Evolutionary conservation across 2,113 vertebrate species (phyloP).

Genomic region (Petroica traversi): DNA sequence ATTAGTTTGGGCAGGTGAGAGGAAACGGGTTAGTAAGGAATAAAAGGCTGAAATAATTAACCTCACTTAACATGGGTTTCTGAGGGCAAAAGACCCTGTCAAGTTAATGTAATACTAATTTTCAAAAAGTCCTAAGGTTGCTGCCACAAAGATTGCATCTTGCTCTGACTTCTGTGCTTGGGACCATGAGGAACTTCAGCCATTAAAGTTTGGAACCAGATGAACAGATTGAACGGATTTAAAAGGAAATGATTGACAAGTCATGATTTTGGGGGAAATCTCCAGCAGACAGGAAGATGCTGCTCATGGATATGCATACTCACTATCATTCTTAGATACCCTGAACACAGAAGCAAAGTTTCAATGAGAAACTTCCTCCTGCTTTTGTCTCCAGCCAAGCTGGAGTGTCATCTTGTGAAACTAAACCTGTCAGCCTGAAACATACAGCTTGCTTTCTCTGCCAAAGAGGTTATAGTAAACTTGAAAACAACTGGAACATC

Average conservation of each 20-base stretch:
- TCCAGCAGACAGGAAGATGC: not conserved
- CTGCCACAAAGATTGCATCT: not conserved
- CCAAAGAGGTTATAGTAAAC: constrained; percentile 13
- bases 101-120: not conserved
- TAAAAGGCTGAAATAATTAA: constrained; percentile 12
- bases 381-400: not conserved
- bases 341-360: not conserved
- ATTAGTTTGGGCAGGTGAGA: not conserved
- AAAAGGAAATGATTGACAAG: not conserved
- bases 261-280: not conserved
- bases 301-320: not conserved
- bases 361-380: not conserved
- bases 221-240: not conserved
- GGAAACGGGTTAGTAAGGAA: not conserved
- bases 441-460: not conserved
- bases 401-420: not conserved
- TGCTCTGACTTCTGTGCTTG: not conserved
- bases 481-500: constrained; percentile 6
- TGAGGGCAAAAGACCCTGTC: not conserved
- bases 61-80: not conserved
- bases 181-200: not conserved
- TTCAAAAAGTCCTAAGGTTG: not conserved
- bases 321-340: not conserved
- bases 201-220: not conserved
- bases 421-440: not conserved